These are phyloP conservation scores for Ochlodes sylvanus DNA, from an alignment of 2,888 invertebrate species.

Conservation along the genomic window DNA sequence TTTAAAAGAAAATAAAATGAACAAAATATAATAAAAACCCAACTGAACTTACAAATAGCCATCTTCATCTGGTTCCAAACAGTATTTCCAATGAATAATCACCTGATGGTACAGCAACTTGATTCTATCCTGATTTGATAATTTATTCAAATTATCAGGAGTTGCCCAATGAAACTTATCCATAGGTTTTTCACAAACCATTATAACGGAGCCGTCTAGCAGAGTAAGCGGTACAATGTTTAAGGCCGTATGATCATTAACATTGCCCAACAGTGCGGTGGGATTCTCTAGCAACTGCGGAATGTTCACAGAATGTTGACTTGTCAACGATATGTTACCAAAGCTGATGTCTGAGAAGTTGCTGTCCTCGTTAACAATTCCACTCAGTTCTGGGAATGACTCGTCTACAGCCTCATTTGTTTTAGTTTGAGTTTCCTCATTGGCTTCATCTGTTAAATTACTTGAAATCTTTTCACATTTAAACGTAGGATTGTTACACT, in stretches of 20 bases:
- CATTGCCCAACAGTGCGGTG: constrained; percentile 41
- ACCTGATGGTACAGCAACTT: constrained; percentile 62
- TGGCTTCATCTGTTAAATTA: background rate
- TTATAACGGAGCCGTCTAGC: constrained; percentile 48
- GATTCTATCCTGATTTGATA: constrained; percentile 44
- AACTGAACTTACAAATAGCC: constrained; percentile 66
- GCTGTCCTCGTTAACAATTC: constrained; percentile 53
- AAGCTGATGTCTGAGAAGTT: constrained; percentile 56
- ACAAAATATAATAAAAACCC: constrained; percentile 39
- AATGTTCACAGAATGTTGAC: constrained; percentile 41
- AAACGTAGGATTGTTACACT: background rate
- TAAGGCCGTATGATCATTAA: constrained; percentile 46
- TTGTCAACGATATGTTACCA: constrained; percentile 54
- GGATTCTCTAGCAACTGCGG: constrained; percentile 48
- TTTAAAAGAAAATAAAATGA: no score
- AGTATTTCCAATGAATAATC: constrained; percentile 59
- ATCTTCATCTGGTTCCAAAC: constrained; percentile 58
- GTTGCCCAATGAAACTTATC: constrained; percentile 60
- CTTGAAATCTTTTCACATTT: background rate
- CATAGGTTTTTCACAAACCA: constrained; percentile 52
- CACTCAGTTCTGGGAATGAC: constrained; percentile 45
- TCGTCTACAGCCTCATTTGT: background rate
- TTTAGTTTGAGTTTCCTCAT: background rate
- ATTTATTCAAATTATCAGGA: constrained; percentile 50
- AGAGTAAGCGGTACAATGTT: constrained; percentile 46